Percentiles rank a stretch among this genome's conserved stretches.
These are phyloP conservation scores for Cichlasoma orientale DNA, from an alignment of 2,797 vertebrate species.

Conservation along the genomic window DNA sequence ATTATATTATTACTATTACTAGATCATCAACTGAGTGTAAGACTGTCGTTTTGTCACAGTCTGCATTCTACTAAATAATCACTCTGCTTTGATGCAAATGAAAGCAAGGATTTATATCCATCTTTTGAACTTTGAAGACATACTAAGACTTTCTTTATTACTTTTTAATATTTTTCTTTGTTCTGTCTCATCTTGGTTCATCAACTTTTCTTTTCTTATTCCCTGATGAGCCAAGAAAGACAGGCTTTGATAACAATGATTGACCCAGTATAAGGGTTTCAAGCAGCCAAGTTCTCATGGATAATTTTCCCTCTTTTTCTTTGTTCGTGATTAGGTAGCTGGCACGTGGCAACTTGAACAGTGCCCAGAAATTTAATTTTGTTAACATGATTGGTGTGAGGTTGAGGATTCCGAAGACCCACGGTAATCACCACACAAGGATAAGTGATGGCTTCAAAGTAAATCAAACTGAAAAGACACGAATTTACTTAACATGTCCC, in stretches of 20 bases:
- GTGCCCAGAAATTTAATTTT: constrained; percentile 63
- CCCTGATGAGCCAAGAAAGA: constrained; percentile 35
- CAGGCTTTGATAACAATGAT: constrained; percentile 53
- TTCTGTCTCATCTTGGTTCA: constrained; percentile 11
- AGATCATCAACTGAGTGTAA: constrained; percentile 23
- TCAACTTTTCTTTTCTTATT: constrained; percentile 41
- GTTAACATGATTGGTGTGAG: constrained; percentile 63
- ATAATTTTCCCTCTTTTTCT: constrained; percentile 34
- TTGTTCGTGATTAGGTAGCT: constrained; percentile 47
- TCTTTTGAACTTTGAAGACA: constrained; percentile 46
- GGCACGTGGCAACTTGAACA: constrained; percentile 44
- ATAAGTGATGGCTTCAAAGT: constrained; percentile 65
- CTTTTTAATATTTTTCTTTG: constrained; percentile 31
- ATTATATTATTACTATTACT: constrained; percentile 27
- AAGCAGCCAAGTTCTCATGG: constrained; percentile 41
- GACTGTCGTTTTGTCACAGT: constrained; percentile 40
- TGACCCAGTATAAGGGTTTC: constrained; percentile 53
- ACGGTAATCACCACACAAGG: constrained; percentile 63
- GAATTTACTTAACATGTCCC: constrained; percentile 55
- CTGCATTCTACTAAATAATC: constrained; percentile 31
- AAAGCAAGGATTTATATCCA: constrained; percentile 48
- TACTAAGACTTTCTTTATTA: neutral
- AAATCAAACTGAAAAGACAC: constrained; percentile 64
- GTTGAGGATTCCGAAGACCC: constrained; percentile 55
- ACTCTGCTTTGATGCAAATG: constrained; percentile 44